A percentile compares a stretch with the other conserved stretches of the same genome.
Evolutionary conservation across 1,140 invertebrate species (phyloP).

Genomic region (Asbolus verrucosus): DNA sequence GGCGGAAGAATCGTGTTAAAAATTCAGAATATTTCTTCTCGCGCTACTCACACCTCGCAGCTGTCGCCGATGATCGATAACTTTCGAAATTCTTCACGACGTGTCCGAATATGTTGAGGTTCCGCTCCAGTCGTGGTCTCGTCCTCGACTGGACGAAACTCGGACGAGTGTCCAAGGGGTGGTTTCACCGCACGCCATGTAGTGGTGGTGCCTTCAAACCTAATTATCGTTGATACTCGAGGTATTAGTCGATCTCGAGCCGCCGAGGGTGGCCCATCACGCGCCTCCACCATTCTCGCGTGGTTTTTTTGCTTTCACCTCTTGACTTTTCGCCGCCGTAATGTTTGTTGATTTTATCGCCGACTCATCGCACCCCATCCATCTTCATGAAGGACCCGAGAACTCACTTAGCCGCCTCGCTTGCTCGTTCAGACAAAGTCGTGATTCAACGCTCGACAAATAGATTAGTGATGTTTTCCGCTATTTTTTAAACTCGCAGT

Average conservation of each 20-base stretch:
- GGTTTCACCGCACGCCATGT: constrained; percentile 32
- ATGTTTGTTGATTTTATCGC: constrained; percentile 13
- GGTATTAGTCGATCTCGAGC: constrained; percentile 39
- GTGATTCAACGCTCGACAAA: constrained; percentile 10
- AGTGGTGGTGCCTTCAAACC: constrained; percentile 34
- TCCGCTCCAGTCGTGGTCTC: too few species aligned
- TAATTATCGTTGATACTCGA: constrained; percentile 41
- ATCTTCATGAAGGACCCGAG: neutral
- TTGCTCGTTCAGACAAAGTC: neutral
- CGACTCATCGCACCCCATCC: constrained; percentile 11
- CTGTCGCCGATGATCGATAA: too few species aligned
- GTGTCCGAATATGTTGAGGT: too few species aligned
- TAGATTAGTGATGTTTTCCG: constrained; percentile 10
- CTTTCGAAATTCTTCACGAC: too few species aligned
- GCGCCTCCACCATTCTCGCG: constrained; percentile 17
- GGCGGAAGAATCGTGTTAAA: too few species aligned
- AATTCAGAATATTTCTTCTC: too few species aligned
- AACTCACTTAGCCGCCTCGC: too few species aligned
- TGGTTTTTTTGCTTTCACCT: neutral
- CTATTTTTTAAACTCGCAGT: too few species aligned
- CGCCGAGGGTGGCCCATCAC: constrained; percentile 21
- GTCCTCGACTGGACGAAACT: neutral
- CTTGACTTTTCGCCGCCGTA: neutral
- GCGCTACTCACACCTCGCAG: too few species aligned
- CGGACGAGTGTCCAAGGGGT: too few species aligned